A percentile compares a stretch with the other conserved stretches of the same genome.
These are phyloP conservation scores for Cantharis lateralis DNA, from an alignment of 2,888 invertebrate species.

Conservation along the genomic window DNA sequence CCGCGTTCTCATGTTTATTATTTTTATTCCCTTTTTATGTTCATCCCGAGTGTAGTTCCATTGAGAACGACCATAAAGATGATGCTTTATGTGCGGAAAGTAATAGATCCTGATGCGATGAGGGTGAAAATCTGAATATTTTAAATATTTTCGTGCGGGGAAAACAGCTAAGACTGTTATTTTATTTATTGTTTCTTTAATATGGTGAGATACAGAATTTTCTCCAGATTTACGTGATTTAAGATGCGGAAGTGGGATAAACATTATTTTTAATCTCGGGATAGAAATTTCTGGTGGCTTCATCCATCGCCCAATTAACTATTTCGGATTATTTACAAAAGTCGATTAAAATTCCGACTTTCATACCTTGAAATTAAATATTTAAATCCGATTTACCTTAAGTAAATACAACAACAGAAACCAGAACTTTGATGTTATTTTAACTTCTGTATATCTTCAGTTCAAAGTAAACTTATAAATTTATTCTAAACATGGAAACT, in stretches of 20 bases:
- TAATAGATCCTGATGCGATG: background rate
- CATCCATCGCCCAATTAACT: background rate
- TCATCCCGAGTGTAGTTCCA: background rate
- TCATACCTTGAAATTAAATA: background rate
- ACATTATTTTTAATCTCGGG: background rate
- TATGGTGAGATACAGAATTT: background rate
- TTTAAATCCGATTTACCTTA: background rate
- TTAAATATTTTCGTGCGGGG: background rate
- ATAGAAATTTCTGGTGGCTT: background rate
- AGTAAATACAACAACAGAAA: background rate
- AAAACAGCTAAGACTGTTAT: background rate
- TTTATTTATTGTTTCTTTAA: background rate
- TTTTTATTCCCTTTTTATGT: background rate
- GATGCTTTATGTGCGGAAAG: background rate
- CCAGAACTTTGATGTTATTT: background rate
- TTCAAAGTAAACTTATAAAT: background rate
- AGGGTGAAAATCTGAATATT: background rate
- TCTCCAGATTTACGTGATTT: background rate
- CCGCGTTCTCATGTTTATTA: background rate
- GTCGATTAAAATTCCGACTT: background rate
- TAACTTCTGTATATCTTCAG: background rate
- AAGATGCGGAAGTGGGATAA: background rate
- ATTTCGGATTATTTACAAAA: background rate
- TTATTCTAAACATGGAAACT: constrained; percentile 22
- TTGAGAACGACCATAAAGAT: background rate